Evolutionary conservation across 1,140 invertebrate species (phyloP), one percentile per base, ranked within the genome.

Genomic region (Hydropsyche tenuis): DNA sequence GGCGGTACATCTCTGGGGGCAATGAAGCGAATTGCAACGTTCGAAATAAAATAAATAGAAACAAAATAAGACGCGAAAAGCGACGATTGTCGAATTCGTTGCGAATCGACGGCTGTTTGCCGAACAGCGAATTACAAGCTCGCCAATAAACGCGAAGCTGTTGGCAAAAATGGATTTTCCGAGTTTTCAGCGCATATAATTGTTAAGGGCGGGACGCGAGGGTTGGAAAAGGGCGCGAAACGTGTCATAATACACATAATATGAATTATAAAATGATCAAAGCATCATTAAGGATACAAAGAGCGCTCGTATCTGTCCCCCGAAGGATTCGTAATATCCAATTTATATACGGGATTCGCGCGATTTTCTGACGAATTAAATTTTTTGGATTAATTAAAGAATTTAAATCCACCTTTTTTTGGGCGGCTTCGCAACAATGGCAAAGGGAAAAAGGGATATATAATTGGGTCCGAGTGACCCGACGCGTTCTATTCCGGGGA

Each of bases 11-110:
- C 56, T 60, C 23, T 23, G 14, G 23, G 22, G 56, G 56, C 56
- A 60, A 60, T 60, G 56, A 60, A 60, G 56, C 56, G 56, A 60
- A 60, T 22, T 60, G 56, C 56, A 60, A n/a, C n/a, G n/a, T 60
- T 27, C 22, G 56, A 27, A 53, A 46, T 46, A 46, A 4, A 46
- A 46, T n/a, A 46, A 46, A 12, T 1, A 11, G 1, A 14, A 20
- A 6, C 3, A 20, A 3, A 20, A 53, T n/a, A 22, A 53, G 22
- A 53, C 18, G 5, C 51, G 16, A 20, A 20, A 53, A 18, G n/a
- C n/a, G n/a, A n/a, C n/a, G n/a, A n/a, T n/a, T n/a, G n/a, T n/a
- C n/a, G n/a, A n/a, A n/a, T n/a, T n/a, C n/a, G n/a, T n/a, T n/a
- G n/a, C n/a, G n/a, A n/a, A n/a, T n/a, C n/a, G n/a, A n/a, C n/a